phyloP scores from a whole-genome alignment of 2,888 invertebrate species.

The Mamestra brassicae region DNA sequence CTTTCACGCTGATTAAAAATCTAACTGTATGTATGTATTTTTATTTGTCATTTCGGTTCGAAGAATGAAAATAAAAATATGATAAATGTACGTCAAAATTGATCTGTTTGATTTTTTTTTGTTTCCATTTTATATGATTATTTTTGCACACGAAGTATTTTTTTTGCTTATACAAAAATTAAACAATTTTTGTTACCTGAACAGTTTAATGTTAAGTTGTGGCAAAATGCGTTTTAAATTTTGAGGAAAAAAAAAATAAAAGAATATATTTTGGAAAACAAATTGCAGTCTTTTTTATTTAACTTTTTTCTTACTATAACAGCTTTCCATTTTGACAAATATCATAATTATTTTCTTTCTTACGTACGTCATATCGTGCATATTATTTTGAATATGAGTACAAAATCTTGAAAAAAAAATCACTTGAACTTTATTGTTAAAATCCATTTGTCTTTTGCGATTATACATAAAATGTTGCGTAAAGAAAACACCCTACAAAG shows the following conservation, averaged over 20 bases:
- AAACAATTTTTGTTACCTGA: not conserved
- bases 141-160: not conserved
- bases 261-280: not conserved
- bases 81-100: slow-evolving; percentile 51
- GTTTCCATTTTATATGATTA: not conserved
- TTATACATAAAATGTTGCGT: slow-evolving; percentile 23
- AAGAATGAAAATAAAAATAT: slow-evolving; percentile 40
- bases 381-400: slow-evolving; percentile 56
- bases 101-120: slow-evolving; percentile 5
- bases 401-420: slow-evolving; percentile 48
- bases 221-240: not conserved
- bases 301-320: no score
- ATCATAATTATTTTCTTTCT: slow-evolving; percentile 29
- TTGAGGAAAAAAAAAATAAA: not conserved
- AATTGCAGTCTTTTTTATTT: not conserved
- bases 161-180: not conserved
- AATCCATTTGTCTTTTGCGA: slow-evolving; percentile 8
- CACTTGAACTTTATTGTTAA: slow-evolving; percentile 23
- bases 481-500: not conserved
- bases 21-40: slow-evolving; percentile 20
- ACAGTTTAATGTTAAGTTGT: not conserved
- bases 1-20: slow-evolving; percentile 30
- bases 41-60: slow-evolving; percentile 32
- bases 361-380: slow-evolving; percentile 11
- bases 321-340: slow-evolving; percentile 47